These are phyloP conservation scores for Spialia ferax DNA, from an alignment of 2,888 invertebrate species.

Conservation along the genomic window DNA sequence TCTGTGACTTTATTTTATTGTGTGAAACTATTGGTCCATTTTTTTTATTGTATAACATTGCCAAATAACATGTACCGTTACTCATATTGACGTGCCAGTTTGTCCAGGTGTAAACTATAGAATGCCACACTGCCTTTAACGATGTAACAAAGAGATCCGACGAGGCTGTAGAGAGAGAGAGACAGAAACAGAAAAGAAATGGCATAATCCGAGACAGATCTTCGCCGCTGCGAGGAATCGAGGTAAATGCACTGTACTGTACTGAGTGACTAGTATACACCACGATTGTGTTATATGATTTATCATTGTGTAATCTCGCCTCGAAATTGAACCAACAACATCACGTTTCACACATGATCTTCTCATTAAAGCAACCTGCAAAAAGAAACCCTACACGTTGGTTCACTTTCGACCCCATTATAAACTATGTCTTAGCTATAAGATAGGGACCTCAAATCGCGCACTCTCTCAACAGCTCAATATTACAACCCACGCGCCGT, in stretches of 20 bases:
- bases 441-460: conserved; percentile 50
- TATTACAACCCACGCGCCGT: conserved; percentile 50
- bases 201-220: conserved; percentile 55
- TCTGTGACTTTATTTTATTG: conserved; percentile 45
- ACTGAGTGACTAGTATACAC: conserved; percentile 64
- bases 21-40: conserved; percentile 39
- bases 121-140: conserved; percentile 82
- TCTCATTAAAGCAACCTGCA: background rate
- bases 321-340: conserved; percentile 41
- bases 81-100: conserved; percentile 75
- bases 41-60: conserved; percentile 9
- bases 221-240: conserved; percentile 73
- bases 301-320: conserved; percentile 43
- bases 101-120: conserved; percentile 80
- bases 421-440: conserved; percentile 53
- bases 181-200: conserved; percentile 50
- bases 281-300: conserved; percentile 22
- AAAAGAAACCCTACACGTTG: conserved; percentile 41
- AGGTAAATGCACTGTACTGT: conserved; percentile 79
- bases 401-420: conserved; percentile 45
- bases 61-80: conserved; percentile 59
- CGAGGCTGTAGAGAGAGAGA: conserved; percentile 69
- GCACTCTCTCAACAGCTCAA: conserved; percentile 53
- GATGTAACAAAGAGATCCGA: conserved; percentile 70
- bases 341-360: background rate